These are phyloP conservation scores for Porites lutea DNA, from an alignment of 64 coral and sea anemone genomes.

Conservation along the genomic window DNA sequence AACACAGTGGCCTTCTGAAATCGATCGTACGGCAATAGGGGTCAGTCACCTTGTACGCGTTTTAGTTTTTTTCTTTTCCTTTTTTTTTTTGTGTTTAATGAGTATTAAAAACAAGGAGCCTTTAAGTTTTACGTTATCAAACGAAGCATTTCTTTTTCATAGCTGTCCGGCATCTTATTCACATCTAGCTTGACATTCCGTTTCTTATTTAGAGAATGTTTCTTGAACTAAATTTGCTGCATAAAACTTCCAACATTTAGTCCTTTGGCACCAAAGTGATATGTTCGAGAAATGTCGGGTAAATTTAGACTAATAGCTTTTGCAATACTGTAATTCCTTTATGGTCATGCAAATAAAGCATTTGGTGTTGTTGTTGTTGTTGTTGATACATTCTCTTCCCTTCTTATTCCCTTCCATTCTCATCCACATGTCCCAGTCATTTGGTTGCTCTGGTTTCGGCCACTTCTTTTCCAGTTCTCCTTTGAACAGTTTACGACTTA, in stretches of 20 bases:
- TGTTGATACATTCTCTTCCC: slow-evolving; percentile 89
- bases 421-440: slow-evolving; percentile 99
- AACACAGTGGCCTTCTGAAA: no score
- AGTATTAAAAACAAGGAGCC: no score
- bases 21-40: no score
- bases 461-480: slow-evolving; percentile 88
- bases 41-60: no score
- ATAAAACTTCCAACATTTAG: slow-evolving; percentile 83
- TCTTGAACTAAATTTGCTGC: slow-evolving; percentile 88
- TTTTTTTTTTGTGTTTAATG: no score
- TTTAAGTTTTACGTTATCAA: slow-evolving; percentile 63
- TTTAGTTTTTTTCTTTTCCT: no score
- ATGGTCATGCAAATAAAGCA: no score
- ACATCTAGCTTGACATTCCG: slow-evolving; percentile 74
- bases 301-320: no score
- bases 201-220: slow-evolving; percentile 75
- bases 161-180: slow-evolving; percentile 77
- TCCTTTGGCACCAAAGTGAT: slow-evolving; percentile 94
- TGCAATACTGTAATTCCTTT: no score
- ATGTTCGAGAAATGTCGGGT: slow-evolving; percentile 95
- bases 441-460: slow-evolving; percentile 83
- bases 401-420: slow-evolving; percentile 70
- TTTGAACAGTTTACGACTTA: slow-evolving; percentile 88
- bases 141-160: slow-evolving; percentile 81
- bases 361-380: no score